These are phyloP conservation scores for Sebastes vulpes DNA, from an alignment of 2,797 vertebrate genomes.

Conservation along the genomic window DNA sequence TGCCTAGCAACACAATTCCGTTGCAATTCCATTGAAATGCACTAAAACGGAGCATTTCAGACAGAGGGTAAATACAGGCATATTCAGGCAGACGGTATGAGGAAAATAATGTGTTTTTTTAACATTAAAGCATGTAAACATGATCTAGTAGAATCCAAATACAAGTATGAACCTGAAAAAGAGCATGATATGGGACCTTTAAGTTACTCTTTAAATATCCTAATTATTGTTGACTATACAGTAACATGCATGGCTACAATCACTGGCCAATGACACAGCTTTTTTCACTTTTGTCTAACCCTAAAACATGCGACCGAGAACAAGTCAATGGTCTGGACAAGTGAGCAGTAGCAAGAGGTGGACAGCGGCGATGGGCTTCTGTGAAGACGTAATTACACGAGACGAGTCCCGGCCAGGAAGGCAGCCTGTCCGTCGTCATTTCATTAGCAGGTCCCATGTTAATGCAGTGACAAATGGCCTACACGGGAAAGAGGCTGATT, in stretches of 20 bases:
- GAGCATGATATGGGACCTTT: too few species aligned
- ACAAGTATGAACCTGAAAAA: too few species aligned
- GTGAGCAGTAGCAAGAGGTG: neutral
- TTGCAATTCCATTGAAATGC: too few species aligned
- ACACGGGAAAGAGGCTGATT: constrained; percentile 57
- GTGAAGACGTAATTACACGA: constrained; percentile 34
- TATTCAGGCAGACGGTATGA: too few species aligned
- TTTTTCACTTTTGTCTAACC: neutral
- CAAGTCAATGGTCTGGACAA: neutral
- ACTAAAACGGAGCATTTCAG: too few species aligned
- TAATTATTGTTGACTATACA: neutral
- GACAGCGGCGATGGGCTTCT: neutral
- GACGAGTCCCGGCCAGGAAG: constrained; percentile 24
- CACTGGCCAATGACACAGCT: neutral
- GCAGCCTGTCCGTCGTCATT: constrained; percentile 54
- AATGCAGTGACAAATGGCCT: constrained; percentile 67
- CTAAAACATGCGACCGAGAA: neutral
- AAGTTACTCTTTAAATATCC: neutral
- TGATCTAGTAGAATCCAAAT: too few species aligned
- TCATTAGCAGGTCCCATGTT: constrained; percentile 73
- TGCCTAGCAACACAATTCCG: too few species aligned
- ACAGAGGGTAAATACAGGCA: too few species aligned
- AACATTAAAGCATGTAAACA: too few species aligned
- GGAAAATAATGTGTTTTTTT: too few species aligned
- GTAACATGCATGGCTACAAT: neutral